These are phyloP conservation scores for Netelia inedita DNA, from an alignment of 2,888 invertebrate species.

Conservation along the genomic window DNA sequence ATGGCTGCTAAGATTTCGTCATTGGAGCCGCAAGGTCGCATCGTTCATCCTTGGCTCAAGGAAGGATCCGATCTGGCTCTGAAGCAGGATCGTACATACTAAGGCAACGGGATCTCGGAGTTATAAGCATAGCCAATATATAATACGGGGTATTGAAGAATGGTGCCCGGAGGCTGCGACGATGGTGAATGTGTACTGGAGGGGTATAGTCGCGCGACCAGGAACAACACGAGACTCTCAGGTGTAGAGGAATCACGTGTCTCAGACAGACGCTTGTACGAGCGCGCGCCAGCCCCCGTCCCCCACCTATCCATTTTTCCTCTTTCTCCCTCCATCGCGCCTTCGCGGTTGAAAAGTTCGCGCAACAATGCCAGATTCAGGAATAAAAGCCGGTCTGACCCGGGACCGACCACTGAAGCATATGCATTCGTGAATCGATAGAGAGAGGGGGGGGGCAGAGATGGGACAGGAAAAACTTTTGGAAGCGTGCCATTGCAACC, in stretches of 20 bases:
- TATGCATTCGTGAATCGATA: not conserved
- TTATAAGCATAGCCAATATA: conserved; percentile 48
- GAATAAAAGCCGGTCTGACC: conserved; percentile 52
- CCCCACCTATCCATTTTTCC: conserved; percentile 60
- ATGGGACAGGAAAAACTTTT: conserved; percentile 63
- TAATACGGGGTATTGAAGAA: conserved; percentile 54
- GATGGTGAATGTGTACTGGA: not conserved
- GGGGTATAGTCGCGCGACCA: conserved; percentile 33
- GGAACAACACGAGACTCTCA: conserved; percentile 55
- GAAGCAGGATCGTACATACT: conserved; percentile 17
- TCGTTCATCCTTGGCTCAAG: conserved; percentile 50
- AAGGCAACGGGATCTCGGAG: conserved; percentile 28
- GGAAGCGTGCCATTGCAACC: conserved; percentile 77
- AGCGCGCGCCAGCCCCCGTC: conserved; percentile 43
- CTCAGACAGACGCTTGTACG: conserved; percentile 52
- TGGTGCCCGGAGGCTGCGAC: conserved; percentile 42
- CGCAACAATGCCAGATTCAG: conserved; percentile 44
- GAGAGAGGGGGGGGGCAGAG: not conserved
- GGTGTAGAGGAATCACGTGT: conserved; percentile 77
- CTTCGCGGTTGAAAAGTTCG: conserved; percentile 61
- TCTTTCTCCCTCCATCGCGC: conserved; percentile 50
- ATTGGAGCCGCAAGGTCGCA: conserved; percentile 44
- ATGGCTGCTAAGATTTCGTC: conserved; percentile 25
- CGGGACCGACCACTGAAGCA: conserved; percentile 29
- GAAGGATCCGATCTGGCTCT: conserved; percentile 47